Conservation (phyloP, 2,797 vertebrate species). For the Euthynnus affinis region DNA sequence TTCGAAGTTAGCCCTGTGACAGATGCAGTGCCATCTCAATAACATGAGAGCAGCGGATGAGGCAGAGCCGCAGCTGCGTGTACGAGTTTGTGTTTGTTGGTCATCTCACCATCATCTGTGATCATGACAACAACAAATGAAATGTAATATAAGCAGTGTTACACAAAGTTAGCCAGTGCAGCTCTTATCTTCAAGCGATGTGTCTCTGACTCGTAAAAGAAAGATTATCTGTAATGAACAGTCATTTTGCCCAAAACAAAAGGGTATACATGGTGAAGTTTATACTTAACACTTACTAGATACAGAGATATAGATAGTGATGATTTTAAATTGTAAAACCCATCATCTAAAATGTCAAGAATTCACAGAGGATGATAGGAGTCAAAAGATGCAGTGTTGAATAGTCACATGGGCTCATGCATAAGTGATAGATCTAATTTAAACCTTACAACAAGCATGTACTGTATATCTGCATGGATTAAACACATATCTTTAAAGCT, state of each 20-base stretch:
- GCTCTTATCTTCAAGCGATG: conserved; percentile 17
- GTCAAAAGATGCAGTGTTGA: neutral
- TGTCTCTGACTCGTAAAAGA: conserved; percentile 32
- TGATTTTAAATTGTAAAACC: neutral
- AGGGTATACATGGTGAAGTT: neutral
- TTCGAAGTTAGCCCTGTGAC: conserved; percentile 25
- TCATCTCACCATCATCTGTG: conserved; percentile 22
- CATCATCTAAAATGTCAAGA: neutral
- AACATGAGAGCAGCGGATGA: neutral
- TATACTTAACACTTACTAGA: neutral
- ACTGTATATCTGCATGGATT: neutral
- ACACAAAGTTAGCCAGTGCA: conserved; percentile 21
- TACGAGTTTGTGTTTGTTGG: neutral
- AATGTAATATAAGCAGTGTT: conserved; percentile 21
- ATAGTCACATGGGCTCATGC: neutral
- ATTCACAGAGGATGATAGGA: neutral
- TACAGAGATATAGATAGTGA: neutral
- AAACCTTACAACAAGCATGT: neutral
- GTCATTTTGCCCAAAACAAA: conserved; percentile 22
- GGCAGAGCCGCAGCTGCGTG: neutral
- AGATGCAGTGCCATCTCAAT: neutral
- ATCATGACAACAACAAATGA: conserved; percentile 19
- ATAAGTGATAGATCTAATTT: neutral
- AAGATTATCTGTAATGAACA: conserved; percentile 32
- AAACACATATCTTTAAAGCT: neutral